Evolutionary conservation across 2,113 vertebrate species (phyloP).

Genomic region (Rhea americana): DNA sequence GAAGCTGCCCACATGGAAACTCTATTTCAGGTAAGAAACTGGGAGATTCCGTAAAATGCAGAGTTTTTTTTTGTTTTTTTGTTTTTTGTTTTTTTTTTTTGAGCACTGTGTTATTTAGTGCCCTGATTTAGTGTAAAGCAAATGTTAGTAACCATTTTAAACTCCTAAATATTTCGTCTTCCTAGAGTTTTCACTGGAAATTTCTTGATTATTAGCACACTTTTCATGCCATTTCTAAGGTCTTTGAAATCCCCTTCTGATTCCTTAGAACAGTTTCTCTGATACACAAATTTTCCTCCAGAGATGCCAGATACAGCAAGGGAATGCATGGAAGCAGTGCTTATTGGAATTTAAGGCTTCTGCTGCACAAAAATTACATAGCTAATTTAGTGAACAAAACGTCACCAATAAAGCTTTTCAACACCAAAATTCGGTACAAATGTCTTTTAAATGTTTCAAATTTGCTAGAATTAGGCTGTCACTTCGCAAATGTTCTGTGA

Average conservation of each 20-base stretch:
- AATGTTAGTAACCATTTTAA: conserved; percentile 55
- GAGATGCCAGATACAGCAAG: conserved; percentile 49
- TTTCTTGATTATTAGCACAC: conserved; percentile 67
- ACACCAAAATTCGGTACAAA: conserved; percentile 42
- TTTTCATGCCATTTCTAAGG: conserved; percentile 42
- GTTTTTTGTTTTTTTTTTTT: neutral
- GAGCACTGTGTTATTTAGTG: conserved; percentile 9
- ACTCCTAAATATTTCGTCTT: conserved; percentile 26
- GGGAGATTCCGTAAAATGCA: conserved; percentile 4
- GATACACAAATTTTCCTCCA: conserved; percentile 42
- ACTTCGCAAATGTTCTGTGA: conserved; percentile 50
- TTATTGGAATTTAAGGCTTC: neutral
- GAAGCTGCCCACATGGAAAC: neutral
- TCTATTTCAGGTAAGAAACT: conserved; percentile 17
- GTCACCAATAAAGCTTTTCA: conserved; percentile 38
- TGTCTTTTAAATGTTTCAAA: conserved; percentile 58
- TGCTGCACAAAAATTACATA: conserved; percentile 39
- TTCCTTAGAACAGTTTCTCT: conserved; percentile 72
- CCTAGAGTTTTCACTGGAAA: conserved; percentile 63
- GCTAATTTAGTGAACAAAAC: conserved; percentile 39
- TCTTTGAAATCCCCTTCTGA: conserved; percentile 69
- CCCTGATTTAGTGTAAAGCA: conserved; percentile 12
- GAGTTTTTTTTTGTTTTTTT: neutral
- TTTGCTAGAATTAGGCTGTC: conserved; percentile 72
- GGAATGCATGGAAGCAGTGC: conserved; percentile 1